These are phyloP conservation scores for Potamilus streckersoni DNA, from an alignment of 1,140 invertebrate genomes.

Conservation along the genomic window DNA sequence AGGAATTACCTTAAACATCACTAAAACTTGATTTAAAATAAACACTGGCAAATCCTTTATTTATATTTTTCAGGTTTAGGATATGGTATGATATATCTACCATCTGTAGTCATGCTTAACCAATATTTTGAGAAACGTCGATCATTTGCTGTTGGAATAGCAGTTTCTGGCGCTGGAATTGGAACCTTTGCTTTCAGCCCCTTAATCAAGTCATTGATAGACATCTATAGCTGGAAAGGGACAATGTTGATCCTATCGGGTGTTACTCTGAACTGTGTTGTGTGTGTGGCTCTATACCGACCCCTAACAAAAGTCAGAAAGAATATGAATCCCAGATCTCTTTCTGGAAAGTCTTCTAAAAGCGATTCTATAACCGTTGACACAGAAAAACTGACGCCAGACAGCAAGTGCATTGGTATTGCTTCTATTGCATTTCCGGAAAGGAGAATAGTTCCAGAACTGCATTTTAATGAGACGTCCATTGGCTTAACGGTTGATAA, in stretches of 20 bases:
- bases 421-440: too few relatives aligned
- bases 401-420: too few relatives aligned
- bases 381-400: too few relatives aligned
- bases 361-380: too few relatives aligned
- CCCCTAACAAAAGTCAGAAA: not conserved
- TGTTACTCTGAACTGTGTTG: conserved; percentile 18
- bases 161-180: conserved; percentile 90
- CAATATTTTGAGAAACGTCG: conserved; percentile 91
- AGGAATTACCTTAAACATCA: too few relatives aligned
- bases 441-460: too few relatives aligned
- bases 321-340: too few relatives aligned
- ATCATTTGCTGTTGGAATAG: conserved; percentile 86
- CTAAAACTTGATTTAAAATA: too few relatives aligned
- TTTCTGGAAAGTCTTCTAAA: too few relatives aligned
- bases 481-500: too few relatives aligned
- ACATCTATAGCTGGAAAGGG: conserved; percentile 1
- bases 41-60: too few relatives aligned
- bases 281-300: conserved; percentile 6
- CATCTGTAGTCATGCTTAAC: conserved; percentile 85
- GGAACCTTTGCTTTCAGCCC: conserved; percentile 76
- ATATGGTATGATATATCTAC: conserved; percentile 87
- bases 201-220: not conserved
- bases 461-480: too few relatives aligned
- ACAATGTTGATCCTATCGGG: conserved; percentile 8
- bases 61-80: conserved; percentile 77